These are phyloP conservation scores for Eulacestoma nigropectus DNA, from an alignment of 2,113 vertebrate genomes.

Conservation along the genomic window DNA sequence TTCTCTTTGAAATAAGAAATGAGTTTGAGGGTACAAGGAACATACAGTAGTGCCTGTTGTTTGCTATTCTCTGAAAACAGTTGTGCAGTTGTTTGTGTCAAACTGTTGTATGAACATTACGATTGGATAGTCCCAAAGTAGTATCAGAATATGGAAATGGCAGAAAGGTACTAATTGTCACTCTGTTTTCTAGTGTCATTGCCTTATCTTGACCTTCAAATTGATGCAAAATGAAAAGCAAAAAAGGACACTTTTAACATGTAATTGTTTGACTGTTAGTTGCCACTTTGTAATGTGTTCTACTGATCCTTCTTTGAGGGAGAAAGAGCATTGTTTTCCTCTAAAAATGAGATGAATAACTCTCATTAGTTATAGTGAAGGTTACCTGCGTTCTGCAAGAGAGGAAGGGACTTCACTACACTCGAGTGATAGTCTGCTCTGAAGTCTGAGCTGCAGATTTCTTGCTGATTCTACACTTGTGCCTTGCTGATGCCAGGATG, in stretches of 20 bases:
- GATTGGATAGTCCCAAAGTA: conserved; percentile 1
- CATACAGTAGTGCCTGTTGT: neutral
- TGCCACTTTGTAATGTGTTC: conserved; percentile 60
- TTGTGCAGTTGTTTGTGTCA: neutral
- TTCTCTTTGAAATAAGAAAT: neutral
- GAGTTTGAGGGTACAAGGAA: neutral
- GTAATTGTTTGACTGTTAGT: conserved; percentile 38
- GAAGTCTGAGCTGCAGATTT: conserved; percentile 23
- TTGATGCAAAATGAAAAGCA: conserved; percentile 30
- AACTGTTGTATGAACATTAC: neutral
- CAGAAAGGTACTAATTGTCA: conserved; percentile 5
- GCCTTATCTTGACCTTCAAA: conserved; percentile 2
- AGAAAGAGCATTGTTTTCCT: neutral
- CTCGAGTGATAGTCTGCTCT: neutral
- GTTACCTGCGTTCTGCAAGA: neutral
- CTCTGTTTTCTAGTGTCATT: conserved; percentile 2
- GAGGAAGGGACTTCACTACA: conserved; percentile 22
- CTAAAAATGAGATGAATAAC: neutral
- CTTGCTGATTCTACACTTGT: conserved; percentile 21
- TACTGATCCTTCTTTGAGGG: conserved; percentile 52
- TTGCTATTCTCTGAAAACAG: neutral
- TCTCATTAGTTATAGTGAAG: neutral
- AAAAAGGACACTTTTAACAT: neutral
- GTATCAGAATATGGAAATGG: neutral
- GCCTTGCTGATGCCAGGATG: neutral